These are phyloP conservation scores for Diachasmimorpha longicaudata DNA, from an alignment of 1,140 invertebrate genomes.

Conservation along the genomic window DNA sequence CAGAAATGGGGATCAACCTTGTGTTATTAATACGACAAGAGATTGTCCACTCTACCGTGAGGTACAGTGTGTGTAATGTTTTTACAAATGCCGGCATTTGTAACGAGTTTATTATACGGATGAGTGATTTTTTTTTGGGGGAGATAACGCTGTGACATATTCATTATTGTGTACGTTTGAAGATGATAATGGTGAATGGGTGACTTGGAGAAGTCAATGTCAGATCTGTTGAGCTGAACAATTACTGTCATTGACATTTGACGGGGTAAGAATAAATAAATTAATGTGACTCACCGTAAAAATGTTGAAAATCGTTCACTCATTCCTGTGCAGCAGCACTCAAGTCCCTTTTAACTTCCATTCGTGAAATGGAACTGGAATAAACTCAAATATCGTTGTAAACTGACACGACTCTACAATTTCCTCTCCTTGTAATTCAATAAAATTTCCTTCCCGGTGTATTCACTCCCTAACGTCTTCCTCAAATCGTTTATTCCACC, in stretches of 20 bases:
- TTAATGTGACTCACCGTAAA: neutral
- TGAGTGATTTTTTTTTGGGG: neutral
- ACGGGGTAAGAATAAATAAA: neutral
- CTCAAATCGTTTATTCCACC: constrained; percentile 6
- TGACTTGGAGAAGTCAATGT: neutral
- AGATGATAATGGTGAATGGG: neutral
- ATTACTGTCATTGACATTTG: neutral
- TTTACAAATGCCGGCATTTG: neutral
- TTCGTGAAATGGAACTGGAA: neutral
- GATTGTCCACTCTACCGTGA: neutral
- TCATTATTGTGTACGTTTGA: neutral
- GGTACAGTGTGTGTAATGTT: neutral
- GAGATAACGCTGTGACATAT: neutral
- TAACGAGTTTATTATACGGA: neutral
- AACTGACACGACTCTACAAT: constrained; percentile 5
- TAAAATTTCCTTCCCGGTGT: neutral
- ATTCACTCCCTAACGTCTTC: neutral
- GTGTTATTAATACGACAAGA: neutral
- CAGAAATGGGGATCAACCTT: neutral
- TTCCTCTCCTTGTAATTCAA: constrained; percentile 4
- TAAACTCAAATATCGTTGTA: neutral
- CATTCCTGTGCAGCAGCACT: neutral
- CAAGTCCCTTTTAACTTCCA: neutral
- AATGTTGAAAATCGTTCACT: neutral
- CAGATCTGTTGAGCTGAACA: neutral